Evolutionary conservation across 37 sponge, comb jelly and placozoan species (phyloP), one percentile per base, ranked within the genome.

Genomic region (Hormiphora californensis): DNA sequence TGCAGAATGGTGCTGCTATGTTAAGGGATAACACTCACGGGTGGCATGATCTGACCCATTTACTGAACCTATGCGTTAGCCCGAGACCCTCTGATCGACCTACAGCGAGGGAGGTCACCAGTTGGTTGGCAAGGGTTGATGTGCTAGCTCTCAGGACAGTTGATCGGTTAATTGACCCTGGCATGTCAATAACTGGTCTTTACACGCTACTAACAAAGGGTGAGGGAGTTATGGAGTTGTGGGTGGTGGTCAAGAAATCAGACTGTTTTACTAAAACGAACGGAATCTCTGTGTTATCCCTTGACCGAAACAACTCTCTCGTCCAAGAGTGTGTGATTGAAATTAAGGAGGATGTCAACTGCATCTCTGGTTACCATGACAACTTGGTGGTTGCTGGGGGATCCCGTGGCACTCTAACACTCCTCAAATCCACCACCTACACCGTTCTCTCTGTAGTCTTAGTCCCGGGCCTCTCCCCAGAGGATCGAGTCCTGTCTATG

Each of bases 21-120:
- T 28, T 73, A 22, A 11, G 9, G n/a, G 17, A 73, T 5, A 46
- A 39, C 12, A 22, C 38, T 28, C n/a, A n/a, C n/a, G 81, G 81
- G 27, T 73, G 81, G 81, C 5, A 33, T 36, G 81, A 73, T 46
- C 9, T 73, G 81, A 73, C 81, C 5, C 46, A 73, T 9, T 25
- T 73, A 28, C 81, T 73, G 46, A 73, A 73, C 35, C 36, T 43
- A 28, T 73, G 81, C 43, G 81, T 73, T 4, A 41, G 43, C 22
- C 81, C 81, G 0, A 73, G 43, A 25, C 81, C 81, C 17, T 43
- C 40, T 22, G 35, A 73, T 11, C 35, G 81, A 40, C 81, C 81
- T 1, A 73, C 46, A n/a, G 81, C 81, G 1, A 43, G 40, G 23
- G 44, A 36, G 8, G 25, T 73, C 1, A 73, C 81, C 1, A 46